Base-by-base conservation (phyloP, 2,888 invertebrate species). In the Doris montereyensis region DNA sequence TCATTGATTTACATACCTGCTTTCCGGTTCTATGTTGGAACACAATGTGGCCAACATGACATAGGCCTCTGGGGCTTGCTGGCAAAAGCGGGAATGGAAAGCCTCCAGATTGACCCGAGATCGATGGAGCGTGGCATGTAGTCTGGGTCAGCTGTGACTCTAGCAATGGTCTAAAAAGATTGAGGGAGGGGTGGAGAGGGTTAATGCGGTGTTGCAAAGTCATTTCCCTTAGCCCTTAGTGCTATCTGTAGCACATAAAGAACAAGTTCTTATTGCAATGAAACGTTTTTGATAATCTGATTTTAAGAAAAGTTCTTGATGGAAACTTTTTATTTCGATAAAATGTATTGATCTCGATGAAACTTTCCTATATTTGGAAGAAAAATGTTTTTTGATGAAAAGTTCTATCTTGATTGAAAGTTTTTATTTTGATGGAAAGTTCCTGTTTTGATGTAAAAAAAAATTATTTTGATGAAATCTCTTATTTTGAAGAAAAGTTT, bases 61-160 rank as follows among this genome's bases (percentile, higher is more conserved):
- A 91, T 97, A 96, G 1, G 96, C 94, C 89, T 96, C 95, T 0
- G 97, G 97, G 89, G 97, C 97, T 80, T 93, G 93, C 17, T 80
- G 74, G 89, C 97, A 97, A 92, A 97, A 97, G 91, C 96, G 96
- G 85, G 96, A 96, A 76, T 94, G 93, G 90, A 97, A 98, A 3
- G 95, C 94, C 81, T 94, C 93, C 90, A 96, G 96, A 92, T 97
- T 97, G 26, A 98, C 93, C 97, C 97, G 91, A 98, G 98, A 92
- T 98, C 97, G 58, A 95, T 94, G 0, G 96, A 96, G 60, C 98
- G 94, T 1, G 98, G 97, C 84, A 98, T 92, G 90, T 95, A 96
- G 92, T 98, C 98, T 0, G 98, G 98, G 93, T 98, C 98, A 0
- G 98, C 98, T 83, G 96, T 95, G 3, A 98, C 97, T 65, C 97